A percentile compares a stretch with the other conserved stretches of the same genome.
These are phyloP conservation scores for Hafferia zeledoni DNA, from an alignment of 2,797 vertebrate species.

Conservation along the genomic window DNA sequence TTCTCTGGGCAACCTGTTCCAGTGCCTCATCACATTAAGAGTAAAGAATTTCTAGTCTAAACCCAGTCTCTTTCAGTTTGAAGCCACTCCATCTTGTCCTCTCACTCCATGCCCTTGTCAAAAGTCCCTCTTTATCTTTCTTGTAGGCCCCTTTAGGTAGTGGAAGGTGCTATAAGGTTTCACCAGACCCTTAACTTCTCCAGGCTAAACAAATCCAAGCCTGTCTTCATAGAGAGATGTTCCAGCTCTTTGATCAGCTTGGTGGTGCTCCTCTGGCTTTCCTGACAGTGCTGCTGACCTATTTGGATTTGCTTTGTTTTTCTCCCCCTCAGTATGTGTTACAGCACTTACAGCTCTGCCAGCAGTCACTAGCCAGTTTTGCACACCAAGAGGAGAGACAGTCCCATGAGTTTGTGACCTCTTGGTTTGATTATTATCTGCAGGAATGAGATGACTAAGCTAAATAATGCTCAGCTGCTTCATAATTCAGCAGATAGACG, in stretches of 20 bases:
- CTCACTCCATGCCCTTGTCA: neutral
- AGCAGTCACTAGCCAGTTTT: neutral
- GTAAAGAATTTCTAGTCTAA: neutral
- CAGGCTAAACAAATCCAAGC: neutral
- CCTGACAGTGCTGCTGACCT: neutral
- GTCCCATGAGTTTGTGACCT: neutral
- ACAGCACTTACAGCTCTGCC: neutral
- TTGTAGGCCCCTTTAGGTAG: neutral
- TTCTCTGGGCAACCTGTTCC: neutral
- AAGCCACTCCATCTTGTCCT: neutral
- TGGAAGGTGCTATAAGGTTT: neutral
- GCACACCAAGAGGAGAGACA: neutral
- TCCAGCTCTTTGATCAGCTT: neutral
- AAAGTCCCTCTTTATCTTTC: neutral
- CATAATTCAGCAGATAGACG: neutral
- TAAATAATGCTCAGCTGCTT: neutral
- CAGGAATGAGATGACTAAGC: slow-evolving; percentile 41
- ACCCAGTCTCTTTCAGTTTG: neutral
- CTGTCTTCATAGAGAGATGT: neutral
- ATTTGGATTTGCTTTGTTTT: neutral
- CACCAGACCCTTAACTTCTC: neutral
- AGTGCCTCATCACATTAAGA: neutral
- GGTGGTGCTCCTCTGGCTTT: neutral
- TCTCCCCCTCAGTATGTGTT: neutral
- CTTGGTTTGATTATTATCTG: slow-evolving; percentile 22